These are phyloP conservation scores for Nowickia ferox DNA, from an alignment of 2,888 invertebrate species.

Conservation along the genomic window DNA sequence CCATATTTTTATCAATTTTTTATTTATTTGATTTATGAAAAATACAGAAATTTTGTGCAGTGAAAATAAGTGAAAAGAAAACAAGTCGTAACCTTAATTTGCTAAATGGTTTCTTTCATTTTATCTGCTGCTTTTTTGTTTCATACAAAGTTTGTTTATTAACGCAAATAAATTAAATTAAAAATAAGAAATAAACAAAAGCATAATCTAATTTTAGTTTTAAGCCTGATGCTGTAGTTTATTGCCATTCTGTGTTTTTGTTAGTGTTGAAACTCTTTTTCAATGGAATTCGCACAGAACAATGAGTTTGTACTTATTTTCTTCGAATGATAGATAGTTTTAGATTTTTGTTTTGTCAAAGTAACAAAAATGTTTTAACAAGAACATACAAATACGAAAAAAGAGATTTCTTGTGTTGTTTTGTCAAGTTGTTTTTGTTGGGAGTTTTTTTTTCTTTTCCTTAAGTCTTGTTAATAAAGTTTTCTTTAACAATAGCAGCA, in stretches of 20 bases:
- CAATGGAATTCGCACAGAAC: conserved; percentile 76
- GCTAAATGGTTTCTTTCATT: conserved; percentile 53
- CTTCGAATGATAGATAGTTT: conserved; percentile 82
- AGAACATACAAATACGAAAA: conserved; percentile 83
- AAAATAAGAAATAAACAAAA: neutral
- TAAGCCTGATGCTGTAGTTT: conserved; percentile 7
- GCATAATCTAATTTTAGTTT: conserved; percentile 9
- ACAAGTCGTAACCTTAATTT: conserved; percentile 69
- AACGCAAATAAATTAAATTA: conserved; percentile 16
- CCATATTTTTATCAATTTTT: conserved; percentile 65
- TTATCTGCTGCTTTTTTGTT: neutral
- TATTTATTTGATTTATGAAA: conserved; percentile 25
- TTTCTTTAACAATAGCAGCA: conserved; percentile 56
- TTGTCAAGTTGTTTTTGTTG: conserved; percentile 66
- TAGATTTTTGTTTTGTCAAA: conserved; percentile 76
- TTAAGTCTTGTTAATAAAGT: conserved; percentile 66
- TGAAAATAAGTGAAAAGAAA: conserved; percentile 32
- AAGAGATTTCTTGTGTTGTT: conserved; percentile 80
- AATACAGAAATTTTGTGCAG: conserved; percentile 24
- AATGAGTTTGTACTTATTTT: conserved; percentile 83
- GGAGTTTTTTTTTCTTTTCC: conserved; percentile 54
- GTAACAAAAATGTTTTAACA: conserved; percentile 78
- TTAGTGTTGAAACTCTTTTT: conserved; percentile 47
- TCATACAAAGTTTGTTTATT: neutral
- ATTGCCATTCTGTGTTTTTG: conserved; percentile 12